These are phyloP conservation scores for Acromyrmex charruanus DNA, from an alignment of 1,140 invertebrate species.

Conservation along the genomic window DNA sequence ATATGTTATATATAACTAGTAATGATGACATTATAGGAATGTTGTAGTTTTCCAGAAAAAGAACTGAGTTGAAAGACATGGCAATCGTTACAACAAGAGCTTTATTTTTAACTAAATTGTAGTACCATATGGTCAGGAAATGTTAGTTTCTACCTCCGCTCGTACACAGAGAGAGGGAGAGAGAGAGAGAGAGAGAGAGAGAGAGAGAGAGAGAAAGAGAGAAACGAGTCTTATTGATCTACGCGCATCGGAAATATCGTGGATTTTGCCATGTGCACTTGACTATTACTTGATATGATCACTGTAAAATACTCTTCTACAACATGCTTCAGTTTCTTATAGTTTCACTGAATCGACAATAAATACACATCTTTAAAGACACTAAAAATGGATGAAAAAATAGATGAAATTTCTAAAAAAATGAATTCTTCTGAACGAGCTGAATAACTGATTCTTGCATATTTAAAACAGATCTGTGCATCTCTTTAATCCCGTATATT, in stretches of 20 bases:
- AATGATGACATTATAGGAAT: slow-evolving; percentile 19
- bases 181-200: no score
- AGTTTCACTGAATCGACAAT: not conserved
- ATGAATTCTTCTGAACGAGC: not conserved
- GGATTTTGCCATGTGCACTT: slow-evolving; percentile 62
- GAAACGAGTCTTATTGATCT: slow-evolving; percentile 67
- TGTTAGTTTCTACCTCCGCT: slow-evolving; percentile 53
- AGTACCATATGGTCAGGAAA: slow-evolving; percentile 45
- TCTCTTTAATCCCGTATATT: not conserved
- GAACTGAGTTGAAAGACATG: slow-evolving; percentile 9
- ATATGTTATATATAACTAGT: not conserved
- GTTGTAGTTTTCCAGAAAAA: not conserved
- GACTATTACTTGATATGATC: slow-evolving; percentile 41
- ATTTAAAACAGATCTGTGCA: not conserved
- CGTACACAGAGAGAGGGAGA: not conserved
- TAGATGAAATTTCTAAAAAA: not conserved
- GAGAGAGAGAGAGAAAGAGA: no score
- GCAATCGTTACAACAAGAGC: slow-evolving; percentile 10
- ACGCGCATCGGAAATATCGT: slow-evolving; percentile 43
- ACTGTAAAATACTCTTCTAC: slow-evolving; percentile 11
- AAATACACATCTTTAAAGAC: not conserved
- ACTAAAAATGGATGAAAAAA: not conserved
- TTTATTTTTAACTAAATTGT: slow-evolving; percentile 74
- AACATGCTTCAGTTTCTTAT: not conserved
- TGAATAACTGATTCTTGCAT: not conserved